Conservation (phyloP, 2,797 vertebrate genomes). For the Anas flavirostris region DNA sequence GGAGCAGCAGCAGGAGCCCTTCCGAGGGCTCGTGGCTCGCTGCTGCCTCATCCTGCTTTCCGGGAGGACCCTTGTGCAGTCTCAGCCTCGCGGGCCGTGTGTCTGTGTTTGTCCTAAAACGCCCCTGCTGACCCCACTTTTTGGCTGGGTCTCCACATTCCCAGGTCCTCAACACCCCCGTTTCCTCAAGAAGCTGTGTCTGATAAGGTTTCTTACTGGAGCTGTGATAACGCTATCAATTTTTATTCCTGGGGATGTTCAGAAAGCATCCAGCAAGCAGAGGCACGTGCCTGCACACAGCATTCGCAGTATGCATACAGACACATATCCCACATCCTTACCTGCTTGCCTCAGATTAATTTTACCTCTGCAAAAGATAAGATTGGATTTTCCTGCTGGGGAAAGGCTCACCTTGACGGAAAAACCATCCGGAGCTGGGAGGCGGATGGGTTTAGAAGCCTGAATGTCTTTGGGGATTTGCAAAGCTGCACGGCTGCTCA, state of each 20-base stretch:
- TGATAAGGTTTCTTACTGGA: neutral
- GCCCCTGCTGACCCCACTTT: neutral
- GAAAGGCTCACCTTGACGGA: neutral
- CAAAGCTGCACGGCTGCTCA: neutral
- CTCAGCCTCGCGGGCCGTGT: rapidly evolving
- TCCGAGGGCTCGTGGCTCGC: neutral
- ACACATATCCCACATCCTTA: neutral
- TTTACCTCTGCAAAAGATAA: neutral
- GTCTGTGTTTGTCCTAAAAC: neutral
- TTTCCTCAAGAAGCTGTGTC: neutral
- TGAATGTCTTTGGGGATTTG: neutral
- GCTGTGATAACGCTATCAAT: neutral
- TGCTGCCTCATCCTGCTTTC: rapidly evolving
- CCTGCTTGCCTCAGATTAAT: neutral
- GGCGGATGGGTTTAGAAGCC: neutral
- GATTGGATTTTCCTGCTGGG: neutral
- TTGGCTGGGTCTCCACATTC: neutral
- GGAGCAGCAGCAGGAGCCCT: neutral
- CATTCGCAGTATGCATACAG: neutral
- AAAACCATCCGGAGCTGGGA: neutral
- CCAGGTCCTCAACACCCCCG: neutral
- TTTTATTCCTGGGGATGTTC: neutral
- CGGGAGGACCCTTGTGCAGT: rapidly evolving
- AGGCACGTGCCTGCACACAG: rapidly evolving
- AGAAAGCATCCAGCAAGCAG: neutral